Evolutionary conservation across 2,888 invertebrate species (phyloP).

Genomic region (Isoperla grammatica): DNA sequence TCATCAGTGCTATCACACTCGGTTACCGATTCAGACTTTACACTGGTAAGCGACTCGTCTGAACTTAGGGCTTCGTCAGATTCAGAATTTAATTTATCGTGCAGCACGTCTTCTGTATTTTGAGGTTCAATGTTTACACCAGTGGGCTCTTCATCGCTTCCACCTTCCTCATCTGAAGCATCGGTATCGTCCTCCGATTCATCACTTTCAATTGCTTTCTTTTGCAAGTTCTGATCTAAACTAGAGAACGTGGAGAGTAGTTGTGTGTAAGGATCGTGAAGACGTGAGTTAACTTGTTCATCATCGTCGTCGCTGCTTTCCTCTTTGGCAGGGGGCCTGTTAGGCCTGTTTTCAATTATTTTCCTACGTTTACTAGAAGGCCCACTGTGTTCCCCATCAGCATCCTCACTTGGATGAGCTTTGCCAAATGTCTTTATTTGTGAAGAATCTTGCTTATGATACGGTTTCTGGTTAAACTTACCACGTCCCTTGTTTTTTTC

Average conservation of each 20-base stretch:
- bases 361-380: not conserved
- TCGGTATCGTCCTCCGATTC: conserved; percentile 31
- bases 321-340: conserved; percentile 35
- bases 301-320: conserved; percentile 43
- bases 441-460: conserved; percentile 17
- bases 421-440: conserved; percentile 34
- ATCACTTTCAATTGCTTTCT: conserved; percentile 21
- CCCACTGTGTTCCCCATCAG: not conserved
- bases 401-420: conserved; percentile 33
- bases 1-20: conserved; percentile 39
- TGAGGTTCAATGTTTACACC: too few relatives aligned
- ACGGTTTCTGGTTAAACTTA: conserved; percentile 3
- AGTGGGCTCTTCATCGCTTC: too few relatives aligned
- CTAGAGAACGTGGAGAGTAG: conserved; percentile 49
- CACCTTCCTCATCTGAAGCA: conserved; percentile 29
- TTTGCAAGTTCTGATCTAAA: not conserved
- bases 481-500: not conserved
- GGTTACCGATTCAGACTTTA: conserved; percentile 39
- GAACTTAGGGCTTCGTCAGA: conserved; percentile 28
- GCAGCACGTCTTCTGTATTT: not conserved
- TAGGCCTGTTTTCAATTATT: conserved; percentile 10
- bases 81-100: not conserved
- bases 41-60: conserved; percentile 29
- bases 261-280: conserved; percentile 48
- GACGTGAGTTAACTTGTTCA: conserved; percentile 49